Base-by-base conservation (phyloP, 1,140 invertebrate species). In the Physella acuta region DNA sequence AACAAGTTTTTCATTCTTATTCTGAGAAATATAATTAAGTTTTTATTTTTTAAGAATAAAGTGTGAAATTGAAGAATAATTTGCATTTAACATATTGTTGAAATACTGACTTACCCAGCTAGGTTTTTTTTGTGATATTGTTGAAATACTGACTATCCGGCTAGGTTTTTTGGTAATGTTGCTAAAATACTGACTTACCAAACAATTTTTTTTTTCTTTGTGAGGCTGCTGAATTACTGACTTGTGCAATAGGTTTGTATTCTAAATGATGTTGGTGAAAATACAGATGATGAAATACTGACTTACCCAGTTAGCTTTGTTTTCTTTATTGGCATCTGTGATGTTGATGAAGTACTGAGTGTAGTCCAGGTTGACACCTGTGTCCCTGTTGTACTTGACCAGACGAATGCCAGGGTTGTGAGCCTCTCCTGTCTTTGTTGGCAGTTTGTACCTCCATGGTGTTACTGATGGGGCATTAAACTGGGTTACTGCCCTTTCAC, bases 261-360 rank as follows among this genome's bases (percentile, higher is more conserved):
- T n/a, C n/a, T n/a, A n/a, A n/a, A n/a, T n/a, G n/a, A n/a, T n/a
- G n/a, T n/a, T n/a, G n/a, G n/a, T n/a, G 8, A n/a, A n/a, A n/a
- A n/a, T n/a, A n/a, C n/a, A n/a, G n/a, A n/a, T n/a, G n/a, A n/a
- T n/a, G n/a, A n/a, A n/a, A n/a, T n/a, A n/a, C n/a, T n/a, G n/a
- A 14, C 60, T 44, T 26, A 68, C 66, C 66, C 66, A 68, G 33
- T 36, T 88, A 2, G 91, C 90, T 44, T 8, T 44, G 39, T 8
- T 20, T 11, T 20, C 39, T 11, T n/a, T 82, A 85, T 95, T 94
- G 34, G 92, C 92, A 66, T 88, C 86, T 3, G 88, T 88, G 73
- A 97, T 85, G 84, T 97, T 92, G 80, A 96, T 86, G 85, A 92
- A 95, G 82, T 91, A 95, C 86, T 96, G 94, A 3, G 89, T 90